Evolutionary conservation across 2,888 invertebrate species (phyloP).

Genomic region (Drosophila dives): DNA sequence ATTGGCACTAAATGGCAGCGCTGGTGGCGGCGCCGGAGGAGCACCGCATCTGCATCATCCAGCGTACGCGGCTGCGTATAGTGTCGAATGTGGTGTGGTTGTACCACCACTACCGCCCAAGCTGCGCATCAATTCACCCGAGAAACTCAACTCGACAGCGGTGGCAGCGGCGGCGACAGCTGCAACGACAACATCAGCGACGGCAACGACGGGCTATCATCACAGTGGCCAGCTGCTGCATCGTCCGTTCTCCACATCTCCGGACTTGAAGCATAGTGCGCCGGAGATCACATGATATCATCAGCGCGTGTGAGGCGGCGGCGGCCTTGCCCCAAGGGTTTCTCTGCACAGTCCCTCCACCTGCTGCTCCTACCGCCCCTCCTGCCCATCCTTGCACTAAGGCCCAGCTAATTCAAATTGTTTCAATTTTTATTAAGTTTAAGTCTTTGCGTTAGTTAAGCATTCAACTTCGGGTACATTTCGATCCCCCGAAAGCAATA

Average conservation of each 20-base stretch:
- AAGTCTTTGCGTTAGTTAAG: conserved; percentile 65
- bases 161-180: conserved; percentile 65
- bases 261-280: conserved; percentile 81
- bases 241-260: conserved; percentile 85
- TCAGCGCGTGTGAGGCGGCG: conserved; percentile 60
- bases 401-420: conserved; percentile 74
- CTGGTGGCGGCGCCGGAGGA: conserved; percentile 62
- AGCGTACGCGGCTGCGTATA: conserved; percentile 75
- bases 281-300: conserved; percentile 84
- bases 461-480: conserved; percentile 24
- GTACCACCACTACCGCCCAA: conserved; percentile 79
- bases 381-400: conserved; percentile 45
- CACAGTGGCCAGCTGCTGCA: conserved; percentile 81
- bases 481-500: conserved; percentile 41
- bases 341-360: conserved; percentile 29
- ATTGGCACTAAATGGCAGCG: conserved; percentile 78
- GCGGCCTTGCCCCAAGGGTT: conserved; percentile 43
- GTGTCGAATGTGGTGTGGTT: conserved; percentile 66
- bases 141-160: conserved; percentile 84
- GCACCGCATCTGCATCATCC: conserved; percentile 75
- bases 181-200: conserved; percentile 63
- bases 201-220: conserved; percentile 74
- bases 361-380: conserved; percentile 2
- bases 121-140: conserved; percentile 85
- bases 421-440: conserved; percentile 70